Evolutionary conservation across 1,140 invertebrate genomes (phyloP).

Genomic region (Drosophila truncata): DNA sequence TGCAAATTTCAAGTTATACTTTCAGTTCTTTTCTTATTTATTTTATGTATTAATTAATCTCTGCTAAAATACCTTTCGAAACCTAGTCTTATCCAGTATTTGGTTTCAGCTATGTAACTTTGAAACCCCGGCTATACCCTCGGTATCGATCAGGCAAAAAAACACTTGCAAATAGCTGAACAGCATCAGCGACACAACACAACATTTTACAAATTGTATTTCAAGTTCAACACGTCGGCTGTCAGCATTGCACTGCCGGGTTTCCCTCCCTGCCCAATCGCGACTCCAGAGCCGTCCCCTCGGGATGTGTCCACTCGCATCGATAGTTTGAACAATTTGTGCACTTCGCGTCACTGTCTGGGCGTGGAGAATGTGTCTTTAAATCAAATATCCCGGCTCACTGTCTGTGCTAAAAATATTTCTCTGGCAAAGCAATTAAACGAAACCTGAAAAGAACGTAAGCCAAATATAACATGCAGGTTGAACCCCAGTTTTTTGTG

Average conservation of each 20-base stretch:
- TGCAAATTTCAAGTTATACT: no score
- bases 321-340: conserved; percentile 21
- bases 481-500: conserved; percentile 8
- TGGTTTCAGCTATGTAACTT: no score
- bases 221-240: conserved; percentile 49
- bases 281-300: neutral
- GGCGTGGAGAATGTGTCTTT: neutral
- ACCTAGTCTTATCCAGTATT: neutral
- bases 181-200: neutral
- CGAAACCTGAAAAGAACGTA: conserved; percentile 22
- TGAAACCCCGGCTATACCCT: neutral
- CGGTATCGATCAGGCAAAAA: neutral
- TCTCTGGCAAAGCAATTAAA: conserved; percentile 33
- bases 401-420: conserved; percentile 18
- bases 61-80: neutral
- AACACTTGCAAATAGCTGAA: conserved; percentile 7
- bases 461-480: conserved; percentile 44
- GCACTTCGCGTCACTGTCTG: conserved; percentile 22
- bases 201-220: conserved; percentile 30
- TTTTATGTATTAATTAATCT: no score
- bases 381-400: conserved; percentile 14
- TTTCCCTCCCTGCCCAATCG: neutral
- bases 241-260: conserved; percentile 29
- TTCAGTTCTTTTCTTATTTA: no score
- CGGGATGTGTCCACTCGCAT: conserved; percentile 20